phyloP scores from a whole-genome alignment of 2,113 vertebrate species.

The Irena cyanogastra region DNA sequence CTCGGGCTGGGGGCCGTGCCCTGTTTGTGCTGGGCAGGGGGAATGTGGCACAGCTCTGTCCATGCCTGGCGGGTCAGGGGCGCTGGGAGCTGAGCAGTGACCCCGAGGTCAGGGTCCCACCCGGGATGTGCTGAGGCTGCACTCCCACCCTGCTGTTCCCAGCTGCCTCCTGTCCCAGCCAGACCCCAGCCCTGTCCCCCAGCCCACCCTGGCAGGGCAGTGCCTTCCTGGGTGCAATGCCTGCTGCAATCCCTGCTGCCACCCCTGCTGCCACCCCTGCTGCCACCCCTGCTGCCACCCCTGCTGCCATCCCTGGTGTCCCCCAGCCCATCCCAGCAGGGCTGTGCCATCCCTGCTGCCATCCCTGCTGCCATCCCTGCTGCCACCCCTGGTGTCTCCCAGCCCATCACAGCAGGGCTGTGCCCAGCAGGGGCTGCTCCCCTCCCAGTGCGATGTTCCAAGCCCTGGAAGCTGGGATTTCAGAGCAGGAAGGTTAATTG shows the following conservation, averaged over 20 bases:
- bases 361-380: background rate
- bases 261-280: background rate
- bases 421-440: background rate
- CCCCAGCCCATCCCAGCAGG: too few species aligned
- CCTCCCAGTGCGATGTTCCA: accelerated
- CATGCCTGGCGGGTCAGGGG: accelerated
- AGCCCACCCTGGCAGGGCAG: background rate
- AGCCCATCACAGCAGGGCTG: background rate
- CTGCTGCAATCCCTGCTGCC: background rate
- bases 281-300: background rate
- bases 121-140: accelerated
- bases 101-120: background rate
- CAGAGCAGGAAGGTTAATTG: conserved; percentile 11
- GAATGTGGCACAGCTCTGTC: background rate
- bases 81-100: background rate
- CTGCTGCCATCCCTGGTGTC: background rate
- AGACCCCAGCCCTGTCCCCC: background rate
- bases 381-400: background rate
- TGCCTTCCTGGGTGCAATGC: too few species aligned
- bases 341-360: too few species aligned
- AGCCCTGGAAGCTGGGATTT: background rate
- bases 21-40: background rate
- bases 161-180: background rate
- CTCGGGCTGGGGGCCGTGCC: accelerated
- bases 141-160: background rate